Evolutionary conservation across 2,888 invertebrate species (phyloP), one percentile per base, ranked within the genome.

Genomic region (Podotricha telesiphe): DNA sequence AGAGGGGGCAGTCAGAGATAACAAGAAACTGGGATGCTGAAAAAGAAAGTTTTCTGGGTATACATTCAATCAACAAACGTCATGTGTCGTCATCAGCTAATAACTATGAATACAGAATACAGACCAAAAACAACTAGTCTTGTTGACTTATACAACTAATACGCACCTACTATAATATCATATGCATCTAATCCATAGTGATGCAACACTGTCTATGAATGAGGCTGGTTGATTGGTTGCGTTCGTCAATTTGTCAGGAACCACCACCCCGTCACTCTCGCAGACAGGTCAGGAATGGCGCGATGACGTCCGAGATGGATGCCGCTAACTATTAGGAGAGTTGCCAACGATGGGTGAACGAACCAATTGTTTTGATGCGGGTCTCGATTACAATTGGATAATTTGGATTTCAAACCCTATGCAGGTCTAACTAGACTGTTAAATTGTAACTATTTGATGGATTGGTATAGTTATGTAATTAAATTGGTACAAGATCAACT

Each of bases 321-420:
- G 87, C 86, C 86, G 82, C 83, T 80, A 85, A 85, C 91, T 91
- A 91, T 93, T 93, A 93, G 92, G 92, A 85, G 83, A 79, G 80
- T 81, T 88, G 92, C 92, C 92, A 93, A 92, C 86, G 85, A 86
- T 86, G 88, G 82, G 89, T 89, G 88, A 91, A 84, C 80, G 82
- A 83, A 81, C 86, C 91, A 90, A 91, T 91, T 90, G 91, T 91
- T 91, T 89, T 91, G 89, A 90, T 89, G 90, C 89, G 89, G 88
- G 88, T 80, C 83, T 80, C 82, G 84, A 82, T 86, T 85, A 84
- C 80, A 84, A 85, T 84, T 84, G 83, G 82, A 85, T 84, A 83
- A 84, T 83, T 74, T 71, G 72, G 70, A 62, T 70, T 70, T 71
- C 64, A 66, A 70, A 68, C 70, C 73, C 67, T 70, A 62, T 67